These are phyloP conservation scores for Eurois occulta DNA, from an alignment of 2,888 invertebrate genomes.

Conservation along the genomic window DNA sequence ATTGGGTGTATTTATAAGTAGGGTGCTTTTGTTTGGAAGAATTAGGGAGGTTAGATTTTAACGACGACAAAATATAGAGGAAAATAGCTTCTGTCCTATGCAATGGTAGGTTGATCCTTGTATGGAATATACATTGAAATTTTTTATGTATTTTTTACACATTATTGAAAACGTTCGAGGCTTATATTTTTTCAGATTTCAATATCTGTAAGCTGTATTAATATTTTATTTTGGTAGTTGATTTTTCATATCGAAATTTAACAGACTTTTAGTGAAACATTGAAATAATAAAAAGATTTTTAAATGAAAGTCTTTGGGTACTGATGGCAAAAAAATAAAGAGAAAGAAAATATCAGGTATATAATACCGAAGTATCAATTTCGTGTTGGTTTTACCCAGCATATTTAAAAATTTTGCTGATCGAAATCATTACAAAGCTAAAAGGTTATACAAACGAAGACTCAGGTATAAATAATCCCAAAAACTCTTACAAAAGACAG, in stretches of 20 bases:
- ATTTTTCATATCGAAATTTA: neutral
- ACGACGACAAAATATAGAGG: neutral
- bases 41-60: neutral
- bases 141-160: neutral
- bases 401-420: neutral
- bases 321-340: neutral
- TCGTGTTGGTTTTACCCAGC: too few species aligned
- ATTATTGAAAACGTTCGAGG: neutral
- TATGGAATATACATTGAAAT: neutral
- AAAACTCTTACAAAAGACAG: slow-evolving; percentile 11
- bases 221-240: slow-evolving; percentile 3
- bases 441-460: neutral
- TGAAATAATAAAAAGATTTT: neutral
- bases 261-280: neutral
- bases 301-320: neutral
- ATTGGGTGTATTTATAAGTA: slow-evolving; percentile 41
- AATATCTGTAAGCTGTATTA: slow-evolving; percentile 2
- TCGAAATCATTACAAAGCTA: neutral
- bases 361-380: neutral
- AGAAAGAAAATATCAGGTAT: neutral
- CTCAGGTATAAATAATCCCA: neutral
- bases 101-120: neutral
- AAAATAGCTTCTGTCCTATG: neutral
- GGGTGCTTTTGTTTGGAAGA: slow-evolving; percentile 19
- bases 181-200: neutral